Base-by-base conservation (phyloP, 2,888 invertebrate species). In the Balanococcus diminutus region DNA sequence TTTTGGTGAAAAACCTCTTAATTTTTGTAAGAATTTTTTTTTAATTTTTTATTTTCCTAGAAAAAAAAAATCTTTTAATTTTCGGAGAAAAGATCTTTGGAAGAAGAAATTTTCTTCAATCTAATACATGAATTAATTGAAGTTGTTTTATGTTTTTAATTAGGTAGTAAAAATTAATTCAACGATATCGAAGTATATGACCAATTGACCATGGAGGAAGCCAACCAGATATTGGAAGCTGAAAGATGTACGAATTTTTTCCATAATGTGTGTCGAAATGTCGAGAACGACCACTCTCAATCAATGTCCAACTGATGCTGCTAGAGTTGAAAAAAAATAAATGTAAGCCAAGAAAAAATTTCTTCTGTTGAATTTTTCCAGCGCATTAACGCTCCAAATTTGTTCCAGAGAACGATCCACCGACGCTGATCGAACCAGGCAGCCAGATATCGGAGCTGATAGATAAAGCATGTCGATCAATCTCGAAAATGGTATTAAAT, bases 221-320 rank as follows among this genome's bases (percentile, higher is more conserved):
- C 98, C 0, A 94, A 94, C 87, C 96, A 96, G 91, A 97, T 98
- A 89, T 92, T 98, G 72, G 95, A 96, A 28, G 96, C 97, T 1
- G 98, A 98, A 84, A 98, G 98, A 90, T 97, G 96, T 89, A 97
- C 98, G 86, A 97, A 98, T 91, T 98, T 98, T 90, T 92, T 98
- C 89, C 92, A 96, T 25, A 96, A 97, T 90, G 95, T 98, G 82
- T 98, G 98, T 90, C n/a, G n/a, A n/a, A n/a, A n/a, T n/a, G n/a
- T n/a, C 94, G 95, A 88, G 96, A 97, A 90, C 93, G 93, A 88
- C 92, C 93, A 0, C 93, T 93, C 5, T 91, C 95, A 75, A 92
- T 92, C 72, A 93, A 92, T 6, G 90, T 92, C 19, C 92, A 93
- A 87, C 90, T 91, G 81, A 90, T 93, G 42, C 91, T 91, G 83